A percentile compares a stretch with the other conserved stretches of the same genome.
Evolutionary conservation across 1,140 invertebrate species (phyloP).

Genomic region (Helicorthomorpha holstii): DNA sequence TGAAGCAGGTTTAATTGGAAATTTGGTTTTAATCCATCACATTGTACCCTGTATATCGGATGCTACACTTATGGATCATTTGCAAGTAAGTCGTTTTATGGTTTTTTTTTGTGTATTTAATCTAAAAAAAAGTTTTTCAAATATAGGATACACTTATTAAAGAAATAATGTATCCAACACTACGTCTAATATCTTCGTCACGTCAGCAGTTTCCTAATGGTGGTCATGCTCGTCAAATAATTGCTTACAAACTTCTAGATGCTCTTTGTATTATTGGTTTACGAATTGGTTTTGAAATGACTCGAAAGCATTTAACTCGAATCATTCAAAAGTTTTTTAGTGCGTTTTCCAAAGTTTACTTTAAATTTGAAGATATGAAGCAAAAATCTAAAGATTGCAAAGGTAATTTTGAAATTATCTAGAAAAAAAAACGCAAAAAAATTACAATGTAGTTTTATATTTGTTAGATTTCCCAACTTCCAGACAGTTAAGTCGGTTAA

Average conservation of each 20-base stretch:
- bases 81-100: constrained; percentile 37
- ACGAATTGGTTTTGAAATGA: constrained; percentile 67
- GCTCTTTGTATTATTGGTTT: constrained; percentile 57
- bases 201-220: constrained; percentile 63
- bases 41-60: constrained; percentile 68
- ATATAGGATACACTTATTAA: constrained; percentile 48
- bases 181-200: constrained; percentile 35
- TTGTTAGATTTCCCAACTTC: too few species aligned
- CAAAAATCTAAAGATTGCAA: too few species aligned
- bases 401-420: too few species aligned
- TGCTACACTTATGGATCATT: constrained; percentile 63
- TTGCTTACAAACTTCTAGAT: constrained; percentile 64
- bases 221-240: constrained; percentile 42
- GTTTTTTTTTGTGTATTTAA: not conserved
- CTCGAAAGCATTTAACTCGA: constrained; percentile 52
- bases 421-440: too few species aligned
- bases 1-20: constrained; percentile 75
- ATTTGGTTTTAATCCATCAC: constrained; percentile 50
- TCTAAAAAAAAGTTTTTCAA: not conserved
- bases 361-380: too few species aligned
- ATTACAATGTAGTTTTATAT: too few species aligned
- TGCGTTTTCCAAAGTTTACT: constrained; percentile 63
- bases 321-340: constrained; percentile 58
- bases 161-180: constrained; percentile 55
- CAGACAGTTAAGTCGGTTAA: too few species aligned